These are phyloP conservation scores for Abramis brama DNA, from an alignment of 2,113 vertebrate genomes.

Conservation along the genomic window DNA sequence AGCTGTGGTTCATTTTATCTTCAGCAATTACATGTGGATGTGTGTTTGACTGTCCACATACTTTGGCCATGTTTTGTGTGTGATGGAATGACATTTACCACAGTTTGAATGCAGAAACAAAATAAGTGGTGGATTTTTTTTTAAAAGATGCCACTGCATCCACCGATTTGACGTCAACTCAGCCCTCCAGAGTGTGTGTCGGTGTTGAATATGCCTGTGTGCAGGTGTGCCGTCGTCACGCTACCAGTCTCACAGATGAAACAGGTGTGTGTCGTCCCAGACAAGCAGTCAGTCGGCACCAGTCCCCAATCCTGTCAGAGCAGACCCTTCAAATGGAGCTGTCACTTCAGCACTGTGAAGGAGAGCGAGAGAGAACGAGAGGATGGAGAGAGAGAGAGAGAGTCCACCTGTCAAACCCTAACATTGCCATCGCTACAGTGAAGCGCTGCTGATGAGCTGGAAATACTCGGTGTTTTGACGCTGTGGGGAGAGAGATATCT, in stretches of 20 bases:
- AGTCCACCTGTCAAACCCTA: constrained; percentile 24
- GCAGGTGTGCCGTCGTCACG: constrained; percentile 41
- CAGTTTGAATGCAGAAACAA: neutral
- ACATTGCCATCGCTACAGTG: constrained; percentile 19
- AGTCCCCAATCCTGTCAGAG: constrained; percentile 27
- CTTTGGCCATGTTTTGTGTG: neutral
- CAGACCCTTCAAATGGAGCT: constrained; percentile 42
- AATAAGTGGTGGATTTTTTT: neutral
- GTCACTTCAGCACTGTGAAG: constrained; percentile 37
- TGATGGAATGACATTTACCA: constrained; percentile 1
- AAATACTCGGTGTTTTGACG: constrained; percentile 15
- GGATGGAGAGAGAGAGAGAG: neutral
- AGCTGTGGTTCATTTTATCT: neutral
- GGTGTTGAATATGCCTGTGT: constrained; percentile 7
- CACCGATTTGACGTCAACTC: neutral
- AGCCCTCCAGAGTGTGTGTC: constrained; percentile 14
- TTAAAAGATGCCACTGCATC: neutral
- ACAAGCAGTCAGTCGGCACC: constrained; percentile 41
- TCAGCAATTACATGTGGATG: neutral
- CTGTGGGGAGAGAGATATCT: constrained; percentile 12
- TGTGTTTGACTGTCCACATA: neutral
- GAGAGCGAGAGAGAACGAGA: neutral
- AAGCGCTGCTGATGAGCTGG: constrained; percentile 34
- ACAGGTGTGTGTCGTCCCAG: constrained; percentile 47
- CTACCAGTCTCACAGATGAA: constrained; percentile 39